Conservation (phyloP, 2,797 vertebrate genomes). For the Natrix natrix region DNA sequence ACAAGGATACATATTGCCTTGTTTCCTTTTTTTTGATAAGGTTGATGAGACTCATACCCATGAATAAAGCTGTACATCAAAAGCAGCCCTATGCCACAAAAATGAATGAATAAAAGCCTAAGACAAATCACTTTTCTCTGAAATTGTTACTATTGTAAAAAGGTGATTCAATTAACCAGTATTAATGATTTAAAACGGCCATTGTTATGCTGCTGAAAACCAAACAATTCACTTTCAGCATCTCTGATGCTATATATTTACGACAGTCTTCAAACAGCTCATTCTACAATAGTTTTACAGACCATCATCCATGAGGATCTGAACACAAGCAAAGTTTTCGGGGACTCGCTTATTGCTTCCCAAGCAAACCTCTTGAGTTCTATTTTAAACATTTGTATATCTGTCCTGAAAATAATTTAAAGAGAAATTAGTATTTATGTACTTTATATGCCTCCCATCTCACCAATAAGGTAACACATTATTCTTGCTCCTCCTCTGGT, state of each 20-base stretch:
- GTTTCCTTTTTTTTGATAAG: neutral
- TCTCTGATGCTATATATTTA: conserved; percentile 32
- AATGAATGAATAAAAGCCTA: neutral
- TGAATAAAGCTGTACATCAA: neutral
- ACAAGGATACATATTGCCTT: neutral
- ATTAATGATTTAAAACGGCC: neutral
- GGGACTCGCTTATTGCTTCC: neutral
- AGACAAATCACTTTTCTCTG: neutral
- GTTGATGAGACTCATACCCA: neutral
- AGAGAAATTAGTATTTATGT: neutral
- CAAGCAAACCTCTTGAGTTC: neutral
- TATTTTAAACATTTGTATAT: neutral
- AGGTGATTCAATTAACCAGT: neutral
- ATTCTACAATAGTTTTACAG: neutral
- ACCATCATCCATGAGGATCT: neutral
- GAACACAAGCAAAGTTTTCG: neutral
- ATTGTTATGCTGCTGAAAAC: conserved; percentile 24
- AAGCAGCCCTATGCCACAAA: neutral
- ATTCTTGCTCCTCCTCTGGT: neutral
- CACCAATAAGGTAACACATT: neutral
- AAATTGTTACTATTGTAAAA: conserved; percentile 7
- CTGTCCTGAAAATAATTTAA: neutral
- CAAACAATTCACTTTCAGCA: conserved; percentile 19
- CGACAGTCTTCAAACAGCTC: neutral
- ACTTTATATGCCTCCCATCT: neutral